Evolutionary conservation across 2,888 invertebrate species (phyloP).

Genomic region (Perizoma flavofasciatum): DNA sequence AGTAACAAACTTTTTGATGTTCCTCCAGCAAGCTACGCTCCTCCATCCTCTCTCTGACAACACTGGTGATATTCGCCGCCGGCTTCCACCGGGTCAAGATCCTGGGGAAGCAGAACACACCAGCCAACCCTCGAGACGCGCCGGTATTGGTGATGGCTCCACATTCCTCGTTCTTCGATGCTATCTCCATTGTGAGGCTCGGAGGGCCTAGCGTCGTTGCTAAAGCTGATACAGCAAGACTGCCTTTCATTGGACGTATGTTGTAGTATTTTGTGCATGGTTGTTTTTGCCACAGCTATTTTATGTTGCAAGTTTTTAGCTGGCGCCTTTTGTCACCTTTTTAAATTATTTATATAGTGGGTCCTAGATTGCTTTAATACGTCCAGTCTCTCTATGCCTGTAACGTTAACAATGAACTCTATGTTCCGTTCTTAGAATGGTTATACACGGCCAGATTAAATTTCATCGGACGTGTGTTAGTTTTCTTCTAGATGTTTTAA

Average conservation of each 20-base stretch:
- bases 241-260: slow-evolving; percentile 97
- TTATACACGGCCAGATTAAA: no score
- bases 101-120: slow-evolving; percentile 85
- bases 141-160: slow-evolving; percentile 94
- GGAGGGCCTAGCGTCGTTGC: slow-evolving; percentile 96
- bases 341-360: slow-evolving; percentile 2
- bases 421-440: no score
- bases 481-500: no score
- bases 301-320: neutral
- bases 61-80: slow-evolving; percentile 89
- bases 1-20: slow-evolving; percentile 32
- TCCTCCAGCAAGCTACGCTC: slow-evolving; percentile 85
- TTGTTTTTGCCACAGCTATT: slow-evolving; percentile 22
- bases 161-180: slow-evolving; percentile 96
- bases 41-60: slow-evolving; percentile 87
- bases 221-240: slow-evolving; percentile 91
- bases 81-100: slow-evolving; percentile 92
- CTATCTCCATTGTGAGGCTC: slow-evolving; percentile 91
- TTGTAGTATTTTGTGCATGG: slow-evolving; percentile 37
- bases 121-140: slow-evolving; percentile 85
- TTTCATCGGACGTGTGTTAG: no score
- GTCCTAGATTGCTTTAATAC: slow-evolving; percentile 13
- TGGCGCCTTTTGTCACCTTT: neutral
- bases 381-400: neutral
- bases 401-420: neutral